phyloP scores from a whole-genome alignment of 2,797 vertebrate genomes.

The Enoplosus armatus region DNA sequence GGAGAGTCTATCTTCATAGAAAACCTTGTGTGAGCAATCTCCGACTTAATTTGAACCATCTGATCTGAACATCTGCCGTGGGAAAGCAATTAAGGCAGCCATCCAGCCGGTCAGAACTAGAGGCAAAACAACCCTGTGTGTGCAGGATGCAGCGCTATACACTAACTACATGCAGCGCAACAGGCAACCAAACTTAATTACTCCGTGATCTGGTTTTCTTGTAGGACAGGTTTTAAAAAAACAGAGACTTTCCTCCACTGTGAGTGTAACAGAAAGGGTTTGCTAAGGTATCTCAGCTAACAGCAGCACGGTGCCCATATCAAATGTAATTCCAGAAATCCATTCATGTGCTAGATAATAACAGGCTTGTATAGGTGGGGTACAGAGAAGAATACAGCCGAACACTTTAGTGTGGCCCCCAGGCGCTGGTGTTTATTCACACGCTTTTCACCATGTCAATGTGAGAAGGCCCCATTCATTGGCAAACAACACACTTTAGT shows the following conservation, averaged over 20 bases:
- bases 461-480: conserved; percentile 87
- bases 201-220: conserved; percentile 55
- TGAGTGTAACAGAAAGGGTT: conserved; percentile 34
- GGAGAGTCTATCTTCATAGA: conserved; percentile 78
- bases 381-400: conserved; percentile 76
- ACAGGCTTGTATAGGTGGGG: conserved; percentile 80
- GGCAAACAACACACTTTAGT: conserved; percentile 87
- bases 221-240: not conserved
- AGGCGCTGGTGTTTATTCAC: conserved; percentile 86
- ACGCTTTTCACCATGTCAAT: conserved; percentile 85
- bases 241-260: conserved; percentile 26
- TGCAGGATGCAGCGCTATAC: conserved; percentile 47
- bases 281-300: conserved; percentile 60
- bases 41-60: conserved; percentile 85
- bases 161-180: conserved; percentile 38
- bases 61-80: conserved; percentile 85
- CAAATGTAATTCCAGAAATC: conserved; percentile 69
- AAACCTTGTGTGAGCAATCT: conserved; percentile 84
- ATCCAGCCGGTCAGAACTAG: conserved; percentile 59
- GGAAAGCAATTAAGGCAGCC: conserved; percentile 80
- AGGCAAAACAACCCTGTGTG: conserved; percentile 57
- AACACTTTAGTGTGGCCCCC: conserved; percentile 82
- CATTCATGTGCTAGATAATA: conserved; percentile 81
- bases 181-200: conserved; percentile 67
- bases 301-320: conserved; percentile 61